phyloP scores from a whole-genome alignment of 2,797 vertebrate species.

The Phyllotis vaccarum region DNA sequence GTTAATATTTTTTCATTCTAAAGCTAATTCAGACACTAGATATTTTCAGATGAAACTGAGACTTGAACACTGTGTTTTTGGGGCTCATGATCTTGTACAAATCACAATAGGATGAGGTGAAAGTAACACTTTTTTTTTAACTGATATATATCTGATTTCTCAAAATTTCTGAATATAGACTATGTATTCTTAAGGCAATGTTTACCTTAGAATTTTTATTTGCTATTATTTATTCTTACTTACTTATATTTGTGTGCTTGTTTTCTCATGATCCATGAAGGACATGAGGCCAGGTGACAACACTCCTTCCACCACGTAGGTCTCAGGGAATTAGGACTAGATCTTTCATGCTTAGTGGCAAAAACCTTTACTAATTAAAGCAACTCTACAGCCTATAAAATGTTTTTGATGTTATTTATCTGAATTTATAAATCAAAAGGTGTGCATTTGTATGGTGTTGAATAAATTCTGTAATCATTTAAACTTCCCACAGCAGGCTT shows the following conservation, averaged over 20 bases:
- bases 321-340: background rate
- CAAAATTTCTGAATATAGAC: background rate
- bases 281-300: background rate
- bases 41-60: background rate
- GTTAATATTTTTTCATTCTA: background rate
- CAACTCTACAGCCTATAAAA: background rate
- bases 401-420: background rate
- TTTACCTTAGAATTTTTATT: background rate
- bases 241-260: background rate
- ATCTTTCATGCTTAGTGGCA: background rate
- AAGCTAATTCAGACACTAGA: background rate
- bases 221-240: background rate
- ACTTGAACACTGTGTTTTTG: background rate
- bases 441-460: rapidly evolving
- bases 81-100: background rate
- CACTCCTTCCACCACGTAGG: background rate
- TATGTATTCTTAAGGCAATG: background rate
- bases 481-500: background rate
- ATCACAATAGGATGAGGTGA: background rate
- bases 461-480: background rate
- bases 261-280: background rate
- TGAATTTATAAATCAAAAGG: background rate
- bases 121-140: background rate
- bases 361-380: background rate
- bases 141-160: background rate